Evolutionary conservation across 2,888 invertebrate genomes (phyloP).

Genomic region (Polydrusus tereticollis): DNA sequence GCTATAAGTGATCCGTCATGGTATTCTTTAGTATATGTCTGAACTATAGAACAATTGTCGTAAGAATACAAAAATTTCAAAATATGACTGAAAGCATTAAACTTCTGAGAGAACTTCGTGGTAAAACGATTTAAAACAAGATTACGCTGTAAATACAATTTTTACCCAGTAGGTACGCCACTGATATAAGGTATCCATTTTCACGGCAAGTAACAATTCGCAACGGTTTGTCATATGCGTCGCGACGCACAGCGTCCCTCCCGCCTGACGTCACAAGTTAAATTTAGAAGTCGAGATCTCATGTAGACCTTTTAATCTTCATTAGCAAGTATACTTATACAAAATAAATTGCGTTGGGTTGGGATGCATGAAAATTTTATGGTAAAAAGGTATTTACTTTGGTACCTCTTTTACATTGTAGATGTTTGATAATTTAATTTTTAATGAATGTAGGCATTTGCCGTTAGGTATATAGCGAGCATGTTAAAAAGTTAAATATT

Average conservation of each 20-base stretch:
- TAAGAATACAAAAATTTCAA: not conserved
- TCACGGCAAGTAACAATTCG: conserved; percentile 23
- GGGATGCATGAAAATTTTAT: conserved; percentile 1
- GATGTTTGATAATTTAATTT: not conserved
- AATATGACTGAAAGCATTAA: no score
- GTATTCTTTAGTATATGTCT: no score
- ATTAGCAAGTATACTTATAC: not conserved
- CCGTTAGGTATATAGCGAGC: not conserved
- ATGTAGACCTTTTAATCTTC: not conserved
- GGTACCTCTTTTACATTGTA: not conserved
- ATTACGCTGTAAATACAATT: not conserved
- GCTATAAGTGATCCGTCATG: no score
- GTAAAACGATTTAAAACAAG: not conserved
- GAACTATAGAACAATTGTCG: no score
- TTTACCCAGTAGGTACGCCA: conserved; percentile 2
- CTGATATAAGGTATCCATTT: conserved; percentile 24
- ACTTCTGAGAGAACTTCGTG: no score
- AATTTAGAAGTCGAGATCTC: conserved; percentile 5
- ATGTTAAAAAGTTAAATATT: not conserved
- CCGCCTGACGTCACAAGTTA: conserved; percentile 6
- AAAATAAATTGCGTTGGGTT: not conserved
- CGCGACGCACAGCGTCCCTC: conserved; percentile 19
- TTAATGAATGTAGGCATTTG: not conserved
- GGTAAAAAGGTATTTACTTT: not conserved
- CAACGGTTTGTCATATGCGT: conserved; percentile 23